These are phyloP conservation scores for Euproctis similis DNA, from an alignment of 2,888 invertebrate species.

Conservation along the genomic window DNA sequence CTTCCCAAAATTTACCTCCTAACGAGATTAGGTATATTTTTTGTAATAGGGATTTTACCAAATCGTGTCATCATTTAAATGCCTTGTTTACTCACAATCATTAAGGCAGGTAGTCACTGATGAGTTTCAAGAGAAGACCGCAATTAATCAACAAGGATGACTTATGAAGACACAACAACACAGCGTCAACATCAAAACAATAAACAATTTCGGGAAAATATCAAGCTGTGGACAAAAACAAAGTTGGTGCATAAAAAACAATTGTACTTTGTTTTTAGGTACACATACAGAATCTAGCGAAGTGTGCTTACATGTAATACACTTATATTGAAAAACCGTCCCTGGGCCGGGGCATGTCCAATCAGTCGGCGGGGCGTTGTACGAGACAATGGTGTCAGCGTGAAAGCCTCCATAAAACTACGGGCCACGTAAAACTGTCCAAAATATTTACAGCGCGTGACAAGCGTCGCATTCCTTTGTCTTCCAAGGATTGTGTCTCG, in stretches of 20 bases:
- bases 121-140: constrained; percentile 7
- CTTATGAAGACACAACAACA: constrained; percentile 13
- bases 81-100: constrained; percentile 13
- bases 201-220: constrained; percentile 20
- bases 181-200: constrained; percentile 9
- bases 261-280: constrained; percentile 21
- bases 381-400: constrained; percentile 61
- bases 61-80: not conserved
- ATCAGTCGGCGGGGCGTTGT: constrained; percentile 43
- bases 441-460: constrained; percentile 74
- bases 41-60: no score
- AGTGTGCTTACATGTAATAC: constrained; percentile 21
- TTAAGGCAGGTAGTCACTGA: no score
- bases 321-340: constrained; percentile 30
- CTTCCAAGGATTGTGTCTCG: constrained; percentile 57
- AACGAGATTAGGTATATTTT: no score
- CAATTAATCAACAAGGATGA: constrained; percentile 7
- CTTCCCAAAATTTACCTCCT: no score
- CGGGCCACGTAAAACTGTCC: constrained; percentile 60
- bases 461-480: constrained; percentile 61
- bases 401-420: constrained; percentile 69
- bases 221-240: constrained; percentile 15
- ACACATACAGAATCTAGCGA: constrained; percentile 25
- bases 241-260: constrained; percentile 16
- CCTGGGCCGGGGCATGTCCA: constrained; percentile 48